These are phyloP conservation scores for Pteropus alecto DNA, from an alignment of 2,113 vertebrate genomes.

Conservation along the genomic window DNA sequence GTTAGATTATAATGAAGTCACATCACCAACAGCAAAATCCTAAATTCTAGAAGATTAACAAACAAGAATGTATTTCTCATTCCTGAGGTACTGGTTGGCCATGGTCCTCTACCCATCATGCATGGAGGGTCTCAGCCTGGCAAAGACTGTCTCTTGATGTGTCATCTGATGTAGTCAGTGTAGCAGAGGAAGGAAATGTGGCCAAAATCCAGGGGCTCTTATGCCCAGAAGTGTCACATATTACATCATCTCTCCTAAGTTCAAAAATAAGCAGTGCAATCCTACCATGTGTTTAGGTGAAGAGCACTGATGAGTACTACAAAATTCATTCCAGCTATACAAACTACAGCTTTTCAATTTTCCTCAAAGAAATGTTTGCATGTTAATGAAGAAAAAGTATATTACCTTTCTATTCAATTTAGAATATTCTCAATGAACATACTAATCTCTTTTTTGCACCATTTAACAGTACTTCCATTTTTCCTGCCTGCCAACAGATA, in stretches of 20 bases:
- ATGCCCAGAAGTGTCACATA: neutral
- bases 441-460: neutral
- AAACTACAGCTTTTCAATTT: neutral
- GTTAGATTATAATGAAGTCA: neutral
- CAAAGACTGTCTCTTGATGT: neutral
- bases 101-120: too few relatives aligned
- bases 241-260: neutral
- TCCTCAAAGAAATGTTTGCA: neutral
- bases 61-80: neutral
- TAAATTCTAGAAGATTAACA: neutral
- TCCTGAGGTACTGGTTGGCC: neutral
- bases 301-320: rapidly evolving
- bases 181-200: neutral
- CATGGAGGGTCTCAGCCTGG: neutral
- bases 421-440: neutral
- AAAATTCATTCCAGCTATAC: neutral
- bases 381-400: neutral
- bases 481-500: neutral
- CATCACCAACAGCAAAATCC: neutral
- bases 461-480: neutral
- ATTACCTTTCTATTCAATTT: neutral
- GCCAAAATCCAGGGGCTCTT: neutral
- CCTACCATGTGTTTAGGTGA: neutral
- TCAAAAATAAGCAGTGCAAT: neutral
- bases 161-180: neutral